Base-by-base conservation (phyloP, 2,113 vertebrate genomes). In the Pardalotus punctatus region DNA sequence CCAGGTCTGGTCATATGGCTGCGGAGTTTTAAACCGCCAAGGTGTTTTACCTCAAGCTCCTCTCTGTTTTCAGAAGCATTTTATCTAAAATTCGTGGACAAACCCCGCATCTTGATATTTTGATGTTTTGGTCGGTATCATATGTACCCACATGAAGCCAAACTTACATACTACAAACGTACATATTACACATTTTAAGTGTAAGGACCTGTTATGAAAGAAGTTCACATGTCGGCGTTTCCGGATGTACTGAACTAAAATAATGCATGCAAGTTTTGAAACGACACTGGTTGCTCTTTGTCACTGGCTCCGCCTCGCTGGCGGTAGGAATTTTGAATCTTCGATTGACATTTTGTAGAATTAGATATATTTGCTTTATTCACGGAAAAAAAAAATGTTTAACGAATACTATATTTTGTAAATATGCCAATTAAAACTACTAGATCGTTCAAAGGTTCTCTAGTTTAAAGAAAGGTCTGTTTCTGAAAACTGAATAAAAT, bases 1-100 rank as follows among this genome's bases (percentile, higher is more conserved):
- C 10, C 43, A 2, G 14, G 5, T 22, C 27, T 17, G 29, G 2
- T 12, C 27, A 1, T 5, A 3, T 1, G 11, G 27, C 43, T 10
- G 43, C 14, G 9, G 61, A 7, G 17, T 19, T 70, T 33, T 19
- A 31, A 40, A 19, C 5, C 10, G 23, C 60, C 14, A 8, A 24
- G 33, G 18, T 45, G 50, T 22, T 48, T 22, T 17, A 3, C 29
- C 25, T 43, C 22, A 3, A 5, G 17, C 10, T 19, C 20, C 35
- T 13, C 36, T 25, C 45, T 7, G 23, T 21, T 58, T 56, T 36
- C 53, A 14, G 77, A 60, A 60, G 20, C 11, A 2, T n/a, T 81
- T 77, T 16, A 42, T 7, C 35, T 13, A 5, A 61, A 33, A 29
- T 36, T 11, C 3, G 6, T 12, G 36, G 27, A 18, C 48, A 58